Evolutionary conservation across 1,140 invertebrate species (phyloP), one percentile per base, ranked within the genome.

Genomic region (Neodiprion lecontei): DNA sequence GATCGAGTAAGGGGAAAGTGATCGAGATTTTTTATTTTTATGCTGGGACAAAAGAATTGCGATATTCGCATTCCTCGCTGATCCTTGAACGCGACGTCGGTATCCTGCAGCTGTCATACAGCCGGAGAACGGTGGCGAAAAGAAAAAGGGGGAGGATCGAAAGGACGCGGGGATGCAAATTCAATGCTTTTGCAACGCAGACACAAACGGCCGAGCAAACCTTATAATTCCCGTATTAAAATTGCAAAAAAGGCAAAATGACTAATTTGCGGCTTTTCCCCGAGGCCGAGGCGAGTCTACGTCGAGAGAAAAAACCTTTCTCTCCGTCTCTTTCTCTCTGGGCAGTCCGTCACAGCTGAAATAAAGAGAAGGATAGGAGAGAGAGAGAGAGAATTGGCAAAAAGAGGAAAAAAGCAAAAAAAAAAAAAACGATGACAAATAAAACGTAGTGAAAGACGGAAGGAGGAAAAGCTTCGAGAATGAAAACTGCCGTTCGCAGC

Each of bases 171-270:
- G 53, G 53, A 61, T 61, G 53, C 53, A 61, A 61, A 61, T 61
- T 61, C 53, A 61, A 61, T 61, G 53, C 53, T 61, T 61, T 8
- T 61, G 53, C 53, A 61, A 61, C 53, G 53, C 53, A 61, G 53
- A 61, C 28, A 5, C 53, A 61, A 61, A 17, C 53, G 8, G 53
- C 11, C 5, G 53, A 61, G 53, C 53, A 61, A 61, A 61, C 53
- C 53, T 61, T 61, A 61, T 61, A 61, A 61, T 61, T 61, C 53
- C 53, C 53, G 53, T 61, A 61, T 61, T 61, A 61, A 61, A 61
- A 61, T 61, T 61, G 53, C 53, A 61, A 61, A 61, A 61, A 61
- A 61, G 5, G 53, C 53, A 17, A 61, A 61, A 61, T 61, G 53
- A 61, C 53, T 61, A 61, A 61, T 61, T 9, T 40, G 28, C 53